Evolutionary conservation across 2,113 vertebrate species (phyloP), one percentile per base, ranked within the genome.

Genomic region (Scophthalmus maximus): DNA sequence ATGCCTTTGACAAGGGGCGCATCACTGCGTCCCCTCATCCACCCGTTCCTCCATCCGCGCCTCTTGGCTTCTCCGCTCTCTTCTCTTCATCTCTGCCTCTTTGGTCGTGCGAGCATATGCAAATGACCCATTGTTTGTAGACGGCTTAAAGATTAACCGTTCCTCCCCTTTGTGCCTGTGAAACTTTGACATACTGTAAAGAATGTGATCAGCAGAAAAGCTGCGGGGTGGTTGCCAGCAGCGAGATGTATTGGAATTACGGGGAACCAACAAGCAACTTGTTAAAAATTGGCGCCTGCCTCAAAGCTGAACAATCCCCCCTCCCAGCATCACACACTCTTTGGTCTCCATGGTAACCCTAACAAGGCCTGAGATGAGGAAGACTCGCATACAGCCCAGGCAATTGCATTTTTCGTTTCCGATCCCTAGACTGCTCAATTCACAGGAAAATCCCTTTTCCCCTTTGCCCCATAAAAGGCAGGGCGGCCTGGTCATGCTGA

Each of bases 401-500:
- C n/a, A n/a, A n/a, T n/a, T n/a, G 5, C 30, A 32, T 4, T 4
- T 8, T 32, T 32, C 4, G 40, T 49, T 9, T 56, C n/a, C 2
- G 1, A n/a, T 49, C 61, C 8, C 0, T 44, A 1, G n/a, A 71
- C 14, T 66, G 36, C 18, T 70, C 53, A 63, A 30, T 36, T 15
- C 9, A 18, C 40, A 42, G 40, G 18, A 42, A 42, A 18, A 5
- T 18, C 3, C 18, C 17, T 34, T 40, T 8, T 10, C 18, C 59
- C n/a, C 20, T 20, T 52, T 46, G 2, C 50, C 51, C 40, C 20
- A 18, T 25, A 22, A 25, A n/a, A 82, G 80, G 49, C 44, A 55
- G 36, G 46, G 65, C 2, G 17, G 84, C 62, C 32, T 18, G 86
- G 88, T 57, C 61, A 94, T 94, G 94, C 80, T 94, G 68, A 95